Evolutionary conservation across 2,113 vertebrate species (phyloP), one percentile per base, ranked within the genome.

Genomic region (Saguinus imperator): DNA sequence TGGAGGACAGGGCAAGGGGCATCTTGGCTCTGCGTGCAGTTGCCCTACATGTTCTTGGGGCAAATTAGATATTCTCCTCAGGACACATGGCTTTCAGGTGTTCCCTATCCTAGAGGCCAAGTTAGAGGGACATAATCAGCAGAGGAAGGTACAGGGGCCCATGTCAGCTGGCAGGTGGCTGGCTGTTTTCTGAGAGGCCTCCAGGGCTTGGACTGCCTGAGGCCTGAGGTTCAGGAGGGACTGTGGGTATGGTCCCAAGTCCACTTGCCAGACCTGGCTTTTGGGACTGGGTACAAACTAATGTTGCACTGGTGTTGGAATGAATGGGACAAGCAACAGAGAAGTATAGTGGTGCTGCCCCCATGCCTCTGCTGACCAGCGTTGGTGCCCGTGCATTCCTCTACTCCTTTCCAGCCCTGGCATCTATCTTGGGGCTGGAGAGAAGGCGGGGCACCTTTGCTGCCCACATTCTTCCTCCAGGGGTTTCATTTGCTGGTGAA

Each of bases 361-460:
- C 12, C 0, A 64, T 64, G 66, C 76, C 2, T 14, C 25, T 5
- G 0, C 37, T 25, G 23, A 72, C 50, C 37, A 13, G 1, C 0
- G 2, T 17, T 16, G 21, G 82, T 89, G 43, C 90, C 16, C 32
- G 0, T 9, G 8, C 8, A 8, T 8, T 20, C 40, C 32, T 87
- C 68, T 55, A 27, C 25, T 21, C 21, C 40, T n/a, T 20, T 5
- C 45, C 37, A 75, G 37, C 6, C 7, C 55, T 0, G 0, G 43
- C 50, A 14, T 88, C 58, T 6, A 14, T 61, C 29, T 37, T 80
- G 66, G 45, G 40, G n/a, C 13, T 5, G 57, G 57, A 68, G 86
- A 8, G 20, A 55, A 87, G 55, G 35, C 35, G 13, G 32, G 40
- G 50, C 27, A 6, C 72, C 72, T 57, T 73, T 89, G 58, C 37